Percentiles rank a stretch among this genome's conserved stretches.
Conservation (phyloP, 2,888 invertebrate species). For the Drosophila demipolita region DNA sequence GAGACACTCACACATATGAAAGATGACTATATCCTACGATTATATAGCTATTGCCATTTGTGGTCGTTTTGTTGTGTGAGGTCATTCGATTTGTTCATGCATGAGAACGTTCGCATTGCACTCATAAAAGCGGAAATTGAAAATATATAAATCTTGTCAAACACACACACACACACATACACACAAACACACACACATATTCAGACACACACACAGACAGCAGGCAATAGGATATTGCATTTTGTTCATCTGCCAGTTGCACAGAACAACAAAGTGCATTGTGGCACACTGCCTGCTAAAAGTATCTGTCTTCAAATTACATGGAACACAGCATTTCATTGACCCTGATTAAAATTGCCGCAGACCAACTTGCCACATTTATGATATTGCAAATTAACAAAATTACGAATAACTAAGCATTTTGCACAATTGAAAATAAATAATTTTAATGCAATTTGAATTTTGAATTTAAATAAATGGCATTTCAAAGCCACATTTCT, state of each 20-base stretch:
- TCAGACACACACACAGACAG: neutral
- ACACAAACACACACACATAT: constrained; percentile 1
- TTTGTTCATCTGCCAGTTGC: constrained; percentile 38
- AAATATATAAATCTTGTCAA: constrained; percentile 70
- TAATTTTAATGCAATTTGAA: neutral
- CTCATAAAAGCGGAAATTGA: constrained; percentile 75
- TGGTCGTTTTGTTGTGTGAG: constrained; percentile 33
- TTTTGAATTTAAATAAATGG: neutral
- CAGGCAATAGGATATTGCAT: constrained; percentile 61
- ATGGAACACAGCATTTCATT: constrained; percentile 10
- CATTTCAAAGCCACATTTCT: neutral
- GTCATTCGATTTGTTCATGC: constrained; percentile 73
- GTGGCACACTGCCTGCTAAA: constrained; percentile 28
- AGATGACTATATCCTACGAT: constrained; percentile 28
- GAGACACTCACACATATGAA: neutral
- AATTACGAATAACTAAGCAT: neutral
- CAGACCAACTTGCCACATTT: neutral
- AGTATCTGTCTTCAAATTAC: constrained; percentile 32
- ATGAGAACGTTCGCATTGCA: constrained; percentile 71
- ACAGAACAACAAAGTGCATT: constrained; percentile 34
- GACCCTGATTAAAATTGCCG: neutral
- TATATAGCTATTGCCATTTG: constrained; percentile 64
- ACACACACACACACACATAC: constrained; percentile 26
- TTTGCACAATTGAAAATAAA: neutral
- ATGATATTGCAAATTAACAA: neutral